Conservation (phyloP, 2,888 invertebrate genomes). For the Drosophila macrothrix region DNA sequence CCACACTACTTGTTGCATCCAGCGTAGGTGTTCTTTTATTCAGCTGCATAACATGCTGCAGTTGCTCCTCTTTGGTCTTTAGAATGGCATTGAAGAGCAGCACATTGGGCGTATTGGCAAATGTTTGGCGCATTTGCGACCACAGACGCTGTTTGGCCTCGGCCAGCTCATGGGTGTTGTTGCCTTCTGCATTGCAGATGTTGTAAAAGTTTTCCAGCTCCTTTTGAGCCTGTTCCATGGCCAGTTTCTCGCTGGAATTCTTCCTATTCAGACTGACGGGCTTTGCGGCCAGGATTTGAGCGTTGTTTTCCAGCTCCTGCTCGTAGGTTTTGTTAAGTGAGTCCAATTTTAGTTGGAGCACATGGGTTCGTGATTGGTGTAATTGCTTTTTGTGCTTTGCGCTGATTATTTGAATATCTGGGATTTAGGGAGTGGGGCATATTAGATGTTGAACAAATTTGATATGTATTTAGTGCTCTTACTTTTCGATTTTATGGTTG, state of each 20-base stretch:
- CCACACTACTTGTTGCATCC: constrained; percentile 12
- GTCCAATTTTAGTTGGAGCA: constrained; percentile 77
- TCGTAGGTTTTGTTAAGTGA: constrained; percentile 63
- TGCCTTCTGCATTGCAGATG: constrained; percentile 60
- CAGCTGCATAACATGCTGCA: constrained; percentile 79
- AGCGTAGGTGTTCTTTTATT: constrained; percentile 57
- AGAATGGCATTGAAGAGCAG: constrained; percentile 81
- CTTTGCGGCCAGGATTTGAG: constrained; percentile 74
- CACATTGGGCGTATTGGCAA: constrained; percentile 80
- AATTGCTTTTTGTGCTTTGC: constrained; percentile 72
- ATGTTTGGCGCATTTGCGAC: constrained; percentile 78
- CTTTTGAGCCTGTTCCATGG: constrained; percentile 75
- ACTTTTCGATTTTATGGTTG: constrained; percentile 82
- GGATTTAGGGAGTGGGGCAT: neutral
- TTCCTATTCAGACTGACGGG: constrained; percentile 76
- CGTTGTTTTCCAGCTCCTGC: constrained; percentile 69
- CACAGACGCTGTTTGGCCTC: constrained; percentile 80
- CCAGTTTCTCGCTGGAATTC: constrained; percentile 78
- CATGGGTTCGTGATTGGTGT: constrained; percentile 63
- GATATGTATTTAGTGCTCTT: constrained; percentile 18
- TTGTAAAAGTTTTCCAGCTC: constrained; percentile 80
- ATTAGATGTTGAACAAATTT: neutral
- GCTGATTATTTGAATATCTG: constrained; percentile 81
- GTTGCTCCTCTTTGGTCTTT: constrained; percentile 81
- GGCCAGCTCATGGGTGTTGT: constrained; percentile 47